These are phyloP conservation scores for Lasioglossum villosulum DNA, from an alignment of 2,888 invertebrate species.

Conservation along the genomic window DNA sequence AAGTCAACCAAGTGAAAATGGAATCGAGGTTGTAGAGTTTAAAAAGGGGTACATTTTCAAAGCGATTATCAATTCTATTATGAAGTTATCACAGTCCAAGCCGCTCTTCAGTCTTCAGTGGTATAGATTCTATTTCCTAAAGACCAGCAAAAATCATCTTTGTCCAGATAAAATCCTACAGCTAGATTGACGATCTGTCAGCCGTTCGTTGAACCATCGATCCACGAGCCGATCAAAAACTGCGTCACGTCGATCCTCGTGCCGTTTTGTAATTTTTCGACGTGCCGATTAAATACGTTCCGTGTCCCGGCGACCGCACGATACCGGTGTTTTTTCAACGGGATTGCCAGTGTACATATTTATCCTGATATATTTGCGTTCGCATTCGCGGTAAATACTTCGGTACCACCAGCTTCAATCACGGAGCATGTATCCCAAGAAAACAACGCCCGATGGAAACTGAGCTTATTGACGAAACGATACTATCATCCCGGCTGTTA, in stretches of 20 bases:
- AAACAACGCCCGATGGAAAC: constrained; percentile 7
- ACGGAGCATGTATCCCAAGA: not conserved
- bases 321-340: not conserved
- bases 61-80: not conserved
- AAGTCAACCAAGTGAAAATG: not conserved
- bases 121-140: not conserved
- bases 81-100: not conserved
- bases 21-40: not conserved
- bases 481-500: constrained; percentile 1
- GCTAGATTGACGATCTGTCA: not conserved
- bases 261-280: constrained; percentile 18
- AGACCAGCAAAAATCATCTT: not conserved
- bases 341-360: constrained; percentile 1
- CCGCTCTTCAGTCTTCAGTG: not conserved
- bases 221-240: not conserved
- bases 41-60: not conserved
- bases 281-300: constrained; percentile 3
- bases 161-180: not conserved
- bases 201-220: not conserved
- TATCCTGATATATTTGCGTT: not conserved
- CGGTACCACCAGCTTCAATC: not conserved
- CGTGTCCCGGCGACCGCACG: not conserved
- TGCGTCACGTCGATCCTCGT: constrained; percentile 9
- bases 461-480: constrained; percentile 6
- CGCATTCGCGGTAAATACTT: not conserved